Percentiles rank a stretch among this genome's conserved stretches.
Conservation (phyloP, 2,113 vertebrate species). For the Lasiurus cinereus region DNA sequence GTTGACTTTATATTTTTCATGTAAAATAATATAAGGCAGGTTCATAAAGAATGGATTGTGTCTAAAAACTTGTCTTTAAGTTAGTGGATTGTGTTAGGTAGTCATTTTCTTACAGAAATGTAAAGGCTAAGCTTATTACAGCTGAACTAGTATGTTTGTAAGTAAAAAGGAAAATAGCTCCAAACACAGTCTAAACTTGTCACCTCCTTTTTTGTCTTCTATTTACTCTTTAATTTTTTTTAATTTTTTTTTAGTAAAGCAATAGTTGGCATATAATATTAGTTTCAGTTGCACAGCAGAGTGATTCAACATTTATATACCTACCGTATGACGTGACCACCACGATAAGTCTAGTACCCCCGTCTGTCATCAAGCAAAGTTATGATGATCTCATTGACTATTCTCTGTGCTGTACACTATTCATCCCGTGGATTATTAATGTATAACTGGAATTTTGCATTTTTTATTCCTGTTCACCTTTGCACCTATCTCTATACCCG, state of each 20-base stretch:
- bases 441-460: neutral
- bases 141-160: neutral
- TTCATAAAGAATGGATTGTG: conserved; percentile 17
- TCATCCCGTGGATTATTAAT: neutral
- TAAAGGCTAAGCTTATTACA: neutral
- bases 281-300: neutral
- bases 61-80: conserved; percentile 38
- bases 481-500: neutral
- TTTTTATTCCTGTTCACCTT: neutral
- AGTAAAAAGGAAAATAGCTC: conserved; percentile 4
- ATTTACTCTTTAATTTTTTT: neutral
- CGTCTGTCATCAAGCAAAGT: neutral
- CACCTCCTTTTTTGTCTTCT: neutral
- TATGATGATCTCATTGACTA: neutral
- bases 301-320: neutral
- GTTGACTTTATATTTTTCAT: neutral
- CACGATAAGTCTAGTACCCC: neutral
- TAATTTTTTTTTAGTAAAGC: neutral
- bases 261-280: neutral
- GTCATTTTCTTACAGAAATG: conserved; percentile 50
- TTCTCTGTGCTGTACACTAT: neutral
- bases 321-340: neutral
- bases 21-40: neutral
- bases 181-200: neutral
- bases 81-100: neutral